Evolutionary conservation across 1,140 invertebrate genomes (phyloP).

Genomic region (Dinothrombium tinctorium): DNA sequence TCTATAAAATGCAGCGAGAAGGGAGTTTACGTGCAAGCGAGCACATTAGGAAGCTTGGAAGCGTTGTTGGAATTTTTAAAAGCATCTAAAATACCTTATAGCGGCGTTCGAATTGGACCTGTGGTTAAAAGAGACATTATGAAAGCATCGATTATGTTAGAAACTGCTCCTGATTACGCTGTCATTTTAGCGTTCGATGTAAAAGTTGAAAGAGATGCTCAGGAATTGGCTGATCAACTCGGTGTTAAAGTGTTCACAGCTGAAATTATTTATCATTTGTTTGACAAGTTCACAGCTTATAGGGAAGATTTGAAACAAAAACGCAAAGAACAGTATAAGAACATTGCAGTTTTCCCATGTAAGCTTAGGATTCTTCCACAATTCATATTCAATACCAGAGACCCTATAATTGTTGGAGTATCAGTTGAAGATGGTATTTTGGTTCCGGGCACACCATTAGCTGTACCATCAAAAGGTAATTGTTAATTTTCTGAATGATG

Average conservation of each 20-base stretch:
- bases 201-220: slow-evolving; percentile 87
- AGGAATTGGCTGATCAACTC: slow-evolving; percentile 78
- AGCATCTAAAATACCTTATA: slow-evolving; percentile 88
- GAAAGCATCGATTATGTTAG: slow-evolving; percentile 96
- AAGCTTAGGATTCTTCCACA: slow-evolving; percentile 65
- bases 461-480: slow-evolving; percentile 79
- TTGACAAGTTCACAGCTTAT: slow-evolving; percentile 88
- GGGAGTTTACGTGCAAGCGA: slow-evolving; percentile 96
- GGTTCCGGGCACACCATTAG: slow-evolving; percentile 85
- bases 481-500: slow-evolving; percentile 12
- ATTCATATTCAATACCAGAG: slow-evolving; percentile 87
- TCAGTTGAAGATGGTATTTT: slow-evolving; percentile 84
- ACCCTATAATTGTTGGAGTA: slow-evolving; percentile 91
- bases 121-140: slow-evolving; percentile 98
- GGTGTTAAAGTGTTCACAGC: slow-evolving; percentile 95
- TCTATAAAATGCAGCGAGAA: slow-evolving; percentile 67
- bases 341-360: slow-evolving; percentile 93
- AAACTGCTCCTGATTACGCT: slow-evolving; percentile 88
- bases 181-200: slow-evolving; percentile 98
- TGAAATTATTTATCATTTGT: slow-evolving; percentile 98
- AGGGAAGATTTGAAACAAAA: slow-evolving; percentile 72
- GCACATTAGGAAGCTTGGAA: slow-evolving; percentile 90
- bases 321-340: slow-evolving; percentile 81
- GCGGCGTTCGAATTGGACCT: slow-evolving; percentile 93
- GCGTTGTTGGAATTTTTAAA: slow-evolving; percentile 85